Percentiles rank a stretch among this genome's conserved stretches.
These are phyloP conservation scores for Bostrychus sinensis DNA, from an alignment of 2,113 vertebrate genomes.

Conservation along the genomic window DNA sequence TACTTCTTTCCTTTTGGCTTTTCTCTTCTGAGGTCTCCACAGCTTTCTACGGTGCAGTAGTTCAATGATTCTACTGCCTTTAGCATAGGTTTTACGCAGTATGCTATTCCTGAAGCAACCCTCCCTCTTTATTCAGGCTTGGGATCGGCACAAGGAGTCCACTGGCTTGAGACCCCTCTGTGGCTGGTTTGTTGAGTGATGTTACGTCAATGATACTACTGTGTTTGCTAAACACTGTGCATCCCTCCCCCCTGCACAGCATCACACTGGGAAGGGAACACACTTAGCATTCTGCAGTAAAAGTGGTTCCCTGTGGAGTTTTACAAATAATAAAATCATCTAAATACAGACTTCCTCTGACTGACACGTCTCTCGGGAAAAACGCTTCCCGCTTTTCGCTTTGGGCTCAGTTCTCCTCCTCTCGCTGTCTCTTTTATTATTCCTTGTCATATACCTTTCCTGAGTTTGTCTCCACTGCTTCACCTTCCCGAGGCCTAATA, in stretches of 20 bases:
- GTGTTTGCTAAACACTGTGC: neutral
- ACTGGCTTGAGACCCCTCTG: too few relatives aligned
- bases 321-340: slow-evolving; percentile 70
- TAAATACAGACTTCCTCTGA: slow-evolving; percentile 74
- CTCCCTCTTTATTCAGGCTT: too few relatives aligned
- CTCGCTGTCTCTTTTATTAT: slow-evolving; percentile 5
- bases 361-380: slow-evolving; percentile 57
- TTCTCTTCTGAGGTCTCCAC: too few relatives aligned
- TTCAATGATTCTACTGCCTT: too few relatives aligned
- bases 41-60: too few relatives aligned
- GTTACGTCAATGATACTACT: too few relatives aligned
- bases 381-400: slow-evolving; percentile 46
- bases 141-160: too few relatives aligned
- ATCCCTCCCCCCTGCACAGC: slow-evolving; percentile 22
- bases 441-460: slow-evolving; percentile 47
- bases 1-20: too few relatives aligned
- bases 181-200: too few relatives aligned
- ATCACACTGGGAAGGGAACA: slow-evolving; percentile 41
- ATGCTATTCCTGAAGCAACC: too few relatives aligned
- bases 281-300: slow-evolving; percentile 46
- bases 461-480: slow-evolving; percentile 33
- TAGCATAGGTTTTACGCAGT: too few relatives aligned
- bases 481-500: slow-evolving; percentile 52
- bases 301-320: slow-evolving; percentile 58
- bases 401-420: slow-evolving; percentile 31